Evolutionary conservation across 2,113 vertebrate genomes (phyloP), one percentile per base, ranked within the genome.

Genomic region (Toxotes jaculatrix): DNA sequence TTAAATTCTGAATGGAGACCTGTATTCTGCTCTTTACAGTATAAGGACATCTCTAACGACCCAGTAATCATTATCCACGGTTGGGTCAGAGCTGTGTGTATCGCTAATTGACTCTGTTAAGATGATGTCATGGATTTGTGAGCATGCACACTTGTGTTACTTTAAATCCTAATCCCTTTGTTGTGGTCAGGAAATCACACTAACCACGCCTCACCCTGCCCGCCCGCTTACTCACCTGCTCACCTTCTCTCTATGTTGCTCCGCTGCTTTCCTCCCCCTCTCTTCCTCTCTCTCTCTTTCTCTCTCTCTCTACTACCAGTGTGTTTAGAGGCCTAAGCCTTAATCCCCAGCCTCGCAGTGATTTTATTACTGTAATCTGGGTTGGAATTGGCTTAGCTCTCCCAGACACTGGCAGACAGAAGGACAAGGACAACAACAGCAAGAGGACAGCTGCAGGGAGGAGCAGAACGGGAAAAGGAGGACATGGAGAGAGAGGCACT

Each of bases 341-440:
- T 93, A 92, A 93, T 91, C 90, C 87, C 21, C 62, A 53, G 53
- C 64, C 85, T 85, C 73, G 51, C 79, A 66, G 72, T 88, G 85
- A 90, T 90, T 92, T 89, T 89, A 90, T 91, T 87, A 91, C 87
- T 80, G 70, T 94, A 92, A 93, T 93, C 92, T 93, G 87, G 65
- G 27, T 79, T 87, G 51, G 79, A 80, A 91, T 93, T 93, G 92
- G 83, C 31, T 92, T 91, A 93, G 57, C 82, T 76, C 69, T 59
- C 42, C n/a, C 79, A 87, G 81, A 81, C 85, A 57, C 40, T 67
- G 79, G 61, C 43, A 76, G 85, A 80, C 67, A 74, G 75, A 85
- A 61, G 76, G 74, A 79, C 78, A 79, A 87, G 83, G 72, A 85
- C 65, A 61, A 77, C 79, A 80, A 55, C 45, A 16, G 53, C 67